A percentile compares a stretch with the other conserved stretches of the same genome.
Conservation (phyloP, 2,797 vertebrate genomes). For the Smutsia temminckii region DNA sequence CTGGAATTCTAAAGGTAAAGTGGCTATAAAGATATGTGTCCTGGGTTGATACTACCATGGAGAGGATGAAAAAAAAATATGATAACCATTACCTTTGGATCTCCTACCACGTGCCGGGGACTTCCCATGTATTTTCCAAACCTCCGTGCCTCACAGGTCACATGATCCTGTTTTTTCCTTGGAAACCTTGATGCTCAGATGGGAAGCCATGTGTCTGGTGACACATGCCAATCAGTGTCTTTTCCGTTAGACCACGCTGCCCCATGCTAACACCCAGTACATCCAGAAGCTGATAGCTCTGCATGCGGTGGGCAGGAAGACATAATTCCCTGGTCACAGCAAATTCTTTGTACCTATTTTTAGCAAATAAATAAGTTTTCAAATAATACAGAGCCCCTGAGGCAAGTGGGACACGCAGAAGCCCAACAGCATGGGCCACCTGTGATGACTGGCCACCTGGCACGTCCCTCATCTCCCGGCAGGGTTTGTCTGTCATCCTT, state of each 20-base stretch:
- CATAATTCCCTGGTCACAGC: not conserved
- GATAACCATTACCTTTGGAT: not conserved
- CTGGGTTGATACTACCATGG: not conserved
- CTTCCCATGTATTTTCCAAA: not conserved
- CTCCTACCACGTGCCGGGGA: no score
- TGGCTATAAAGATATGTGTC: not conserved
- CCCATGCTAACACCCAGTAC: not conserved
- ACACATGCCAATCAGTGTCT: not conserved
- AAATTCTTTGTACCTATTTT: not conserved
- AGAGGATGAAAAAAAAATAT: not conserved
- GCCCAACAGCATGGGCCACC: fast-evolving
- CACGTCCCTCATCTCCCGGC: fast-evolving
- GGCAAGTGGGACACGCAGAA: not conserved
- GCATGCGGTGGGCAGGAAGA: not conserved
- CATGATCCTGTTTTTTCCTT: not conserved
- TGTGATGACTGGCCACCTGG: not conserved
- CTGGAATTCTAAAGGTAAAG: not conserved
- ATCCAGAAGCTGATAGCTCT: not conserved
- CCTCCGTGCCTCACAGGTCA: not conserved
- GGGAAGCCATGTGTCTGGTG: not conserved
- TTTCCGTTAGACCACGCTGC: fast-evolving
- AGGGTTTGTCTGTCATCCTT: not conserved
- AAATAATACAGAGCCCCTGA: not conserved
- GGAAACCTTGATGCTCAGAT: not conserved
- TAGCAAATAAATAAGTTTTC: not conserved